Evolutionary conservation across 2,888 invertebrate genomes (phyloP).

Genomic region (Andricus curvator): DNA sequence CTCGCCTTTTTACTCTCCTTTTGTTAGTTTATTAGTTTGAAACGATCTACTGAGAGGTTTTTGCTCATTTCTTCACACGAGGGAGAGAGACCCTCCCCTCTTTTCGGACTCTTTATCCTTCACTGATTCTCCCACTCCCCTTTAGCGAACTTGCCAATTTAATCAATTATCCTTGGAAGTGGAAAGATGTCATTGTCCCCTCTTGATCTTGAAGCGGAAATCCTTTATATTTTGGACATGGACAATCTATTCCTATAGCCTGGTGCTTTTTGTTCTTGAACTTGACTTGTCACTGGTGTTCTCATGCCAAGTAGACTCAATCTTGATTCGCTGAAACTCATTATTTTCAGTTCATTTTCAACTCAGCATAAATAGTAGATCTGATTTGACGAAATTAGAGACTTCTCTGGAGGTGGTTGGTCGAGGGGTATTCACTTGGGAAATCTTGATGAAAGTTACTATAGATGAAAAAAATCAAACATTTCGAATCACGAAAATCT

Average conservation of each 20-base stretch:
- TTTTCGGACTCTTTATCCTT: slow-evolving; percentile 44
- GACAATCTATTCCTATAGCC: background rate
- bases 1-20: slow-evolving; percentile 22
- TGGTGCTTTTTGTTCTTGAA: background rate
- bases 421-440: too few relatives aligned
- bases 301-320: background rate
- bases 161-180: background rate
- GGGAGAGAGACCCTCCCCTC: slow-evolving; percentile 1
- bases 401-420: background rate
- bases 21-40: slow-evolving; percentile 9
- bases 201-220: slow-evolving; percentile 4
- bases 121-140: slow-evolving; percentile 42
- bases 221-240: slow-evolving; percentile 14
- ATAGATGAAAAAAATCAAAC: too few relatives aligned
- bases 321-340: background rate
- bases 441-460: too few relatives aligned
- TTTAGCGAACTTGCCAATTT: background rate
- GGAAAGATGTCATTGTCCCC: background rate
- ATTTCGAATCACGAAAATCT: too few relatives aligned
- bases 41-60: slow-evolving; percentile 13
- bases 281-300: background rate
- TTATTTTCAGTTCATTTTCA: background rate
- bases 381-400: background rate
- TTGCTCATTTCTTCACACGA: slow-evolving; percentile 15
- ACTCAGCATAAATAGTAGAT: too few relatives aligned